phyloP scores from a whole-genome alignment of 2,113 vertebrate genomes.

The Epinephelus cyanopodus region DNA sequence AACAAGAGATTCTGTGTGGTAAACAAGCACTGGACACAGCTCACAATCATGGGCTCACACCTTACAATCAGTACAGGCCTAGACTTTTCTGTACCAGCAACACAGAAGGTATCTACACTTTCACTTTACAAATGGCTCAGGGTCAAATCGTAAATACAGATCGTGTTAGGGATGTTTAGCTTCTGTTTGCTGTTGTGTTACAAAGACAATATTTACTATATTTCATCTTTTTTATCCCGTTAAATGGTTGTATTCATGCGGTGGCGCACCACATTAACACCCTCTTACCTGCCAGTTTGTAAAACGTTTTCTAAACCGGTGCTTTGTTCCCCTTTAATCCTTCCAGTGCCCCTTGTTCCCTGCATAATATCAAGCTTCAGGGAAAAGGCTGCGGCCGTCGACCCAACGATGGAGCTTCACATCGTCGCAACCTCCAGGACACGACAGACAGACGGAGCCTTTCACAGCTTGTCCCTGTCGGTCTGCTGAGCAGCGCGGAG shows the following conservation, averaged over 20 bases:
- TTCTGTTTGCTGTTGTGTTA: not conserved
- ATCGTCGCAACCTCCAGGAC: conserved; percentile 54
- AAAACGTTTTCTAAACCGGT: conserved; percentile 57
- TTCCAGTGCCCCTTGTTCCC: conserved; percentile 55
- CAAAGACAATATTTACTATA: not conserved
- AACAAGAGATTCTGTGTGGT: not conserved
- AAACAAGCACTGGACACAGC: conserved; percentile 16
- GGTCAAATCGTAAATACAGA: not conserved
- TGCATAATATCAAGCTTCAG: conserved; percentile 79
- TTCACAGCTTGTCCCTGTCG: conserved; percentile 20
- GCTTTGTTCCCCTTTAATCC: conserved; percentile 77
- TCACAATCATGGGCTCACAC: conserved; percentile 34
- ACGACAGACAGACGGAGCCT: conserved; percentile 49
- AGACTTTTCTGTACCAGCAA: conserved; percentile 32
- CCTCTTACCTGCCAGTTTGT: conserved; percentile 78
- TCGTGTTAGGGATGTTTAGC: not conserved
- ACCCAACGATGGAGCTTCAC: conserved; percentile 63
- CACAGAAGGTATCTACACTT: not conserved
- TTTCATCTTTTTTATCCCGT: not conserved
- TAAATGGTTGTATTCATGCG: conserved; percentile 1
- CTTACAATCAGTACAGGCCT: conserved; percentile 45
- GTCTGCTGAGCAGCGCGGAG: not conserved
- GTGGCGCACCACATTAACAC: conserved; percentile 4
- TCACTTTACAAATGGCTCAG: not conserved
- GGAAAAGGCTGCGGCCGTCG: conserved; percentile 50